Percentiles rank a stretch among this genome's conserved stretches.
Evolutionary conservation across 2,888 invertebrate genomes (phyloP).

Genomic region (Lysandra bellargus): DNA sequence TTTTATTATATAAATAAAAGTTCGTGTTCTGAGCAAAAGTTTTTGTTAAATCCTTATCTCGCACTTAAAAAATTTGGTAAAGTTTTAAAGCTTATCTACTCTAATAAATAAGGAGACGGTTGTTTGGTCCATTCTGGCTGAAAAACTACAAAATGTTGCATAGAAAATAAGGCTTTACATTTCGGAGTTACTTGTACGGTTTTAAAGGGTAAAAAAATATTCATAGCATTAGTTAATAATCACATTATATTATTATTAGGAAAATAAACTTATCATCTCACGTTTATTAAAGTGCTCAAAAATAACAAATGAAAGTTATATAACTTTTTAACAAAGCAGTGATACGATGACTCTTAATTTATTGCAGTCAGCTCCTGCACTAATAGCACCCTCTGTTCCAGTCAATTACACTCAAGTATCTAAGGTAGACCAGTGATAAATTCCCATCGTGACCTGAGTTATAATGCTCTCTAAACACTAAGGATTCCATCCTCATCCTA

Average conservation of each 20-base stretch:
- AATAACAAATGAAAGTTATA: neutral
- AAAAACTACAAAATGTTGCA: neutral
- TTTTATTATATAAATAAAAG: slow-evolving; percentile 22
- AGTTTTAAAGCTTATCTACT: slow-evolving; percentile 17
- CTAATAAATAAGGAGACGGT: slow-evolving; percentile 20
- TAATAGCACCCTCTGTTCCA: slow-evolving; percentile 47
- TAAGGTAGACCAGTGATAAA: slow-evolving; percentile 60
- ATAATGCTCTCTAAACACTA: slow-evolving; percentile 55
- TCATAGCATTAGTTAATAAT: too few species aligned
- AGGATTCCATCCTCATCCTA: slow-evolving; percentile 62
- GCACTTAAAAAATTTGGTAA: slow-evolving; percentile 10
- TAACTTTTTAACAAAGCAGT: neutral
- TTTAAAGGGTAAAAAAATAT: neutral
- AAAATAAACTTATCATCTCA: too few species aligned
- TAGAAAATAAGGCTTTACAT: neutral
- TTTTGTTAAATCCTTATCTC: slow-evolving; percentile 21
- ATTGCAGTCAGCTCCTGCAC: slow-evolving; percentile 18
- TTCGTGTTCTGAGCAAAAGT: neutral
- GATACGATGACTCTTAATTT: neutral
- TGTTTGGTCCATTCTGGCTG: neutral
- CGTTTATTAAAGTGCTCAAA: too few species aligned
- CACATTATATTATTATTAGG: too few species aligned
- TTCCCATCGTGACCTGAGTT: slow-evolving; percentile 67
- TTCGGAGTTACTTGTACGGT: neutral
- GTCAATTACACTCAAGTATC: slow-evolving; percentile 61